Base-by-base conservation (phyloP, 1,140 invertebrate genomes). In the Drosophila repleta region DNA sequence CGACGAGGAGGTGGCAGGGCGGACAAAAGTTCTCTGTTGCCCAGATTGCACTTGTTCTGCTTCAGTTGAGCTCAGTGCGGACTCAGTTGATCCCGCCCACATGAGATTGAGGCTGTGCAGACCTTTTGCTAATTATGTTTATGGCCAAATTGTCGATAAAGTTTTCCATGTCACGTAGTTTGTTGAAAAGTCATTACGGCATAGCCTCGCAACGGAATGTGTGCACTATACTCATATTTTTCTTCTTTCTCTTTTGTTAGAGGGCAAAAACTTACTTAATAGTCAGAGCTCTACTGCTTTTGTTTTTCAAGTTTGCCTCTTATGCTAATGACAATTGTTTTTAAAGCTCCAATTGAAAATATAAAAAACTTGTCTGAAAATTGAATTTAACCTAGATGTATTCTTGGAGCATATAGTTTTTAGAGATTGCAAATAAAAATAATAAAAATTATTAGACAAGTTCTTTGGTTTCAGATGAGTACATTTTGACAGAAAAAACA, bases 41-140 rank as follows among this genome's bases (percentile, higher is more conserved):
- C 41, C 67, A 49, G 61, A 39, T 70, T 66, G 69, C 63, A 72
- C 63, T 66, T 66, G 69, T 60, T 66, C 61, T 70, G 61, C 61
- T 49, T 64, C 51, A 66, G 63, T 49, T 66, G 26, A 39, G 41
- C 45, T 57, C 37, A 13, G 35, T 35, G 1, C 32, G 32, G 32
- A 35, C 32, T 35, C 32, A 35, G 32, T 35, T 11, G 11, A 10
- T 13, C 7, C 32, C 32, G 32, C 32, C 32, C 32, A 35, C 32
- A 35, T 1, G 32, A 35, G 41, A 13, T 26, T 39, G 37, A 43
- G 32, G 55, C 35, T 20, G 35, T 20, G 17, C 35, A 32, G 62
- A 65, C 62, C 46, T 52, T 64, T 41, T 45, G 39, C 64, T 72
- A 72, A 72, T 72, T 72, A 72, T 72, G 56, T 72, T 67, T 67